Evolutionary conservation across 2,113 vertebrate species (phyloP), one percentile per base, ranked within the genome.

Genomic region (Equus przewalskii): DNA sequence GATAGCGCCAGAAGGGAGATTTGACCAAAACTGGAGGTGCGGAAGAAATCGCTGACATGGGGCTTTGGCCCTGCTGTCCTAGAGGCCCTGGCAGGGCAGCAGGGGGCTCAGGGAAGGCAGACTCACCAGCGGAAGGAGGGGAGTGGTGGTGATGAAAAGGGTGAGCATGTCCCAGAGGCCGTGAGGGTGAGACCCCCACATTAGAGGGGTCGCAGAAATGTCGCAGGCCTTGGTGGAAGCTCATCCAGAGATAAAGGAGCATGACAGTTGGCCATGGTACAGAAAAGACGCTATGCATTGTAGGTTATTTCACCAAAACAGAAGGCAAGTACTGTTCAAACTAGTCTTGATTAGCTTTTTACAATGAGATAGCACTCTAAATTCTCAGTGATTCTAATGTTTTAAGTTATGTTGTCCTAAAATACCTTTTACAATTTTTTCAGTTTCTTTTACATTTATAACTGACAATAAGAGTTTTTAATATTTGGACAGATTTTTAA

Each of bases 401-500:
- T 93, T 93, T 86, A 81, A 87, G 81, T 87, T 64, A 78, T 24
- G 91, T 19, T 70, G 7, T 87, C 64, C 67, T 83, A 67, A 89
- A 51, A 22, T 76, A 33, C 19, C 75, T 79, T 80, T 60, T n/a
- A 41, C 18, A 90, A 44, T 36, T 75, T 85, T 89, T 92, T 56
- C 1, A n/a, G 95, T 80, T 91, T 65, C 28, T 90, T 86, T 18
- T 93, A 33, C 12, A 18, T 86, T 96, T 91, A 15, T 80, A 83
- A 91, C 5, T 78, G 51, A 28, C 8, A 54, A 14, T 54, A 54
- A 54, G 51, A 54, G 24, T 72, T 81, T 91, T 82, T 95, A 62
- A 28, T 96, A 64, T 76, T 91, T 84, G 76, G 72, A 81, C 67
- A 62, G n/a, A 16, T 67, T 51, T 82, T 82, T 65, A 80, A 93